phyloP scores from a whole-genome alignment of 2,888 invertebrate genomes.

The Philereme transversata region DNA sequence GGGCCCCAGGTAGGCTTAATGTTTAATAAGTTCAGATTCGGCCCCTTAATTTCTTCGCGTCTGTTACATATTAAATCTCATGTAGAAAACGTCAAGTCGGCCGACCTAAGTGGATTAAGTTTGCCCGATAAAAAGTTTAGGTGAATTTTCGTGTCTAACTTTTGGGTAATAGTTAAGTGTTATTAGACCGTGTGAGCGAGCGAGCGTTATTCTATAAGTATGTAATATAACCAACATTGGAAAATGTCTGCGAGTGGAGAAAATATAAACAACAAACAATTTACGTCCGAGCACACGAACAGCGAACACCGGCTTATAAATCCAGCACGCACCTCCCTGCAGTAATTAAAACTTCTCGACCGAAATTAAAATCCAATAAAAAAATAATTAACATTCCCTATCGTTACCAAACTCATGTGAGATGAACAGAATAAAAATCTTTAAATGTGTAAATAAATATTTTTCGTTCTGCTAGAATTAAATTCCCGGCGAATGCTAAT shows the following conservation, averaged over 20 bases:
- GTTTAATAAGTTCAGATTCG: conserved; percentile 79
- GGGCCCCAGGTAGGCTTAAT: conserved; percentile 74
- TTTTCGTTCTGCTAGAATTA: conserved; percentile 70
- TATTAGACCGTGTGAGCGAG: conserved; percentile 40
- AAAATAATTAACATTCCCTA: conserved; percentile 65
- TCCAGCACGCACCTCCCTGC: conserved; percentile 56
- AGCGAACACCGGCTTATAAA: conserved; percentile 52
- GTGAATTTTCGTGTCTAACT: conserved; percentile 37
- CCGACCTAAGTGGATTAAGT: conserved; percentile 59
- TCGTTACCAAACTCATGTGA: conserved; percentile 60
- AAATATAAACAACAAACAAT: conserved; percentile 68
- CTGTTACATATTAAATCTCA: conserved; percentile 52
- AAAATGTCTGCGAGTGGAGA: conserved; percentile 54
- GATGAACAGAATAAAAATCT: conserved; percentile 60
- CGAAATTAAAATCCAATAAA: conserved; percentile 74
- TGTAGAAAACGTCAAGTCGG: conserved; percentile 62
- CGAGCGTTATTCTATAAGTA: conserved; percentile 53
- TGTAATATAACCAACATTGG: conserved; percentile 56
- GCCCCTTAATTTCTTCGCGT: conserved; percentile 70
- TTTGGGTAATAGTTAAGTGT: conserved; percentile 27
- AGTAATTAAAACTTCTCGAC: conserved; percentile 74
- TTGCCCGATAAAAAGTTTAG: conserved; percentile 46
- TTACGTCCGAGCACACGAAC: conserved; percentile 51
- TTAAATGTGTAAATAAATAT: conserved; percentile 71
- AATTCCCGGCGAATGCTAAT: conserved; percentile 80